Evolutionary conservation across 2,888 invertebrate genomes (phyloP).

Genomic region (Aplocera efformata): DNA sequence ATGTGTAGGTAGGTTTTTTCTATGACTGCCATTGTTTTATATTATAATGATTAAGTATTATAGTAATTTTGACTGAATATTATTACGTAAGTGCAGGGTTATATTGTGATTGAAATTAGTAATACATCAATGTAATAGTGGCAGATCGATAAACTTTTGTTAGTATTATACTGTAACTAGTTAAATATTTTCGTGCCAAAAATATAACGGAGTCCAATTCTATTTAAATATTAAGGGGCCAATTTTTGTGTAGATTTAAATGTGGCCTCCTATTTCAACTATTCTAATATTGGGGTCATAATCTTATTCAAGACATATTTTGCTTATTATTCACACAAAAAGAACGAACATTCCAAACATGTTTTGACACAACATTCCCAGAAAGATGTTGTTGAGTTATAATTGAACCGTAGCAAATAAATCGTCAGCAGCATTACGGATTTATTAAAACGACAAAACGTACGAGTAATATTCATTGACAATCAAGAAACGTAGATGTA

Average conservation of each 20-base stretch:
- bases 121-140: conserved; percentile 7
- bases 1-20: too few species aligned
- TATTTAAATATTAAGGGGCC: neutral
- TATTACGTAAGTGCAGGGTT: conserved; percentile 21
- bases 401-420: too few species aligned
- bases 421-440: too few species aligned
- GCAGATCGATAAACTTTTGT: conserved; percentile 5
- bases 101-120: conserved; percentile 19
- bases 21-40: neutral
- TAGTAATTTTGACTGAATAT: conserved; percentile 17
- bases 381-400: too few species aligned
- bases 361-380: too few species aligned
- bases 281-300: too few species aligned
- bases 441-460: too few species aligned
- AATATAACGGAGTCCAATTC: conserved; percentile 3
- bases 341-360: conserved; percentile 3
- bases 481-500: too few species aligned
- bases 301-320: too few species aligned
- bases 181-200: conserved; percentile 14
- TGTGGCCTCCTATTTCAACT: neutral
- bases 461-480: too few species aligned
- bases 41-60: neutral
- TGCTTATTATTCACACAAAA: too few species aligned
- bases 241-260: conserved; percentile 5
- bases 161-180: neutral